Base-by-base conservation (phyloP, 35 echinoderm and acorn worm genomes). In the Holothuria glaberrima region DNA sequence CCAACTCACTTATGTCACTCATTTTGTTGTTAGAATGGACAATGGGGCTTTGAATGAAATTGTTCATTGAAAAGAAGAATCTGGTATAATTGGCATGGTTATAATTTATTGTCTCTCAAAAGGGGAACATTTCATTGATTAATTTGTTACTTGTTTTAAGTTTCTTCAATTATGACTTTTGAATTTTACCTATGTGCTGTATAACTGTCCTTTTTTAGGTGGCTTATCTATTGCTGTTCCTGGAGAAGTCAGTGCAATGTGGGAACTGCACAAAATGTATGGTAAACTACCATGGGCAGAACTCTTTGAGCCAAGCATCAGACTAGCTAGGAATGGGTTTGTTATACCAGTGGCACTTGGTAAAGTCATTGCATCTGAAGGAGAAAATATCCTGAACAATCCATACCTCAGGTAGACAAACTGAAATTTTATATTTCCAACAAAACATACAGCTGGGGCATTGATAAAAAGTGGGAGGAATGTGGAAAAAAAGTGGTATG, bases 221-320 rank as follows among this genome's bases (percentile, higher is more conserved):
- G 78, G 79, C 14, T 27, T 50, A 9, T 78, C 90, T 19, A 86
- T 91, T 58, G 90, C 59, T 54, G 90, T 86, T 45, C 90, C 90
- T 27, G 90, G 90, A 30, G 90, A 91, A 72, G 33, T 91, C 18
- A 65, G 24, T 12, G 76, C 54, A 21, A 83, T 69, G 74, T 91
- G 90, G 90, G 28, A 36, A 30, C 56, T 64, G 16, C 89, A 91
- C 62, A 38, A 91, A 32, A 30, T 21, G 12, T 78, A 85, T 57
- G 89, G 89, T 14, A 85, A 71, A 48, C 41, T 91, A 41, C 27
- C 29, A 32, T 91, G 89, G 89, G 1, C 9, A 19, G 78, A 91
- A 48, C 64, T 91, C 12, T 91, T 91, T 59, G 2, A 83, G 31
- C 77, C 89, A 27, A 71, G 56, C 17, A 91, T 85, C 50, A 4